Conservation (phyloP, 2,113 vertebrate species). For the Bolborhynchus lineola region DNA sequence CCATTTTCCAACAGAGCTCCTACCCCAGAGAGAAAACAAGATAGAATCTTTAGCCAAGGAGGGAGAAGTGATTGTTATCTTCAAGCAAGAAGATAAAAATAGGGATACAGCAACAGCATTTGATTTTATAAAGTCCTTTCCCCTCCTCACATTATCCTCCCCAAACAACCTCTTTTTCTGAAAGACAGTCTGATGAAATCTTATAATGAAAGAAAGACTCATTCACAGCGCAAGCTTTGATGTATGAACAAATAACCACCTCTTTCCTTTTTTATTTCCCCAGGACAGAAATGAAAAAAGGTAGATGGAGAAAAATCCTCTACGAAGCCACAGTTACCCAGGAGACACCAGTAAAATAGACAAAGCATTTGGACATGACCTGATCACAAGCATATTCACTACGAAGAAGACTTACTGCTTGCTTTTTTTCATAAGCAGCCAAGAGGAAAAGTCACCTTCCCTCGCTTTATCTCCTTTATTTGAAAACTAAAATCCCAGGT, state of each 20-base stretch:
- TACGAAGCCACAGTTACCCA: not conserved
- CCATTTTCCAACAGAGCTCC: not conserved
- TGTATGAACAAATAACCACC: not conserved
- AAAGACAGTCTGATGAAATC: not conserved
- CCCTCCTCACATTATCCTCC: not conserved
- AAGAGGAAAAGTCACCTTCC: conserved; percentile 31
- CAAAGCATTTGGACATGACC: not conserved
- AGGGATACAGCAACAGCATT: not conserved
- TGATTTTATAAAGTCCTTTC: not conserved
- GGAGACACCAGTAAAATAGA: not conserved
- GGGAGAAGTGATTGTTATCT: not conserved
- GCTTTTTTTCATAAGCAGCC: not conserved
- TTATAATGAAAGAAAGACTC: not conserved
- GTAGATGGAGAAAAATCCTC: not conserved
- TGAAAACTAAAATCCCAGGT: conserved; percentile 3
- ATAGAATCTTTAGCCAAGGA: not conserved
- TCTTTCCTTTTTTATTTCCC: not conserved
- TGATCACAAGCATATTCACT: not conserved
- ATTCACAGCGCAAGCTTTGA: not conserved
- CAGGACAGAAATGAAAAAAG: not conserved
- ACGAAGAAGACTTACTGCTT: not conserved
- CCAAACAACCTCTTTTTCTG: not conserved
- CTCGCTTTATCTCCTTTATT: not conserved
- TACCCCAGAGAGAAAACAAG: not conserved
- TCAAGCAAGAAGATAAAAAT: not conserved